Evolutionary conservation across 2,888 invertebrate species (phyloP).

Genomic region (Tenthredo livida): DNA sequence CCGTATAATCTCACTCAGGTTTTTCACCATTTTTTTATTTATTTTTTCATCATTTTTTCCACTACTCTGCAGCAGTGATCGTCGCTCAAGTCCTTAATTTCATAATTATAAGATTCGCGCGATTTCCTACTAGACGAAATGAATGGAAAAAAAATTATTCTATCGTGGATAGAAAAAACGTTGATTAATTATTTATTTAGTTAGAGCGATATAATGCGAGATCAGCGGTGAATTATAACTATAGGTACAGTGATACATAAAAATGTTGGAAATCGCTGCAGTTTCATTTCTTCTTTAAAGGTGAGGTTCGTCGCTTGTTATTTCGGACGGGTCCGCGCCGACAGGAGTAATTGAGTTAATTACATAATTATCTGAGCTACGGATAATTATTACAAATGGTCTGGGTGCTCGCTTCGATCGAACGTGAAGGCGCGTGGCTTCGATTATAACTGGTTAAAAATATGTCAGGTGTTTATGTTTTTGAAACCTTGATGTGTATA

Average conservation of each 20-base stretch:
- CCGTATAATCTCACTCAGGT: conserved; percentile 55
- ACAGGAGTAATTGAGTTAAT: conserved; percentile 71
- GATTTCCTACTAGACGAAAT: neutral
- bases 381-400: conserved; percentile 69
- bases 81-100: neutral
- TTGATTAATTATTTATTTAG: neutral
- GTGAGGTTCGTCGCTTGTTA: conserved; percentile 54
- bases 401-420: conserved; percentile 48
- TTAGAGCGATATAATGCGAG: neutral
- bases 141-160: neutral
- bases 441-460: conserved; percentile 39
- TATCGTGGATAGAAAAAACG: neutral
- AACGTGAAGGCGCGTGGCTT: conserved; percentile 53
- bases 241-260: conserved; percentile 24
- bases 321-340: conserved; percentile 60
- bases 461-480: conserved; percentile 34
- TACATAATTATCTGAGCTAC: conserved; percentile 69
- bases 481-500: neutral
- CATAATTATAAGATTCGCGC: neutral
- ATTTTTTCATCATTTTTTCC: neutral
- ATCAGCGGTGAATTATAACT: neutral
- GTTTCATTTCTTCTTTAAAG: conserved; percentile 28
- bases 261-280: conserved; percentile 26
- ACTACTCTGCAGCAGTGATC: neutral
- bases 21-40: conserved; percentile 48